A percentile compares a stretch with the other conserved stretches of the same genome.
These are phyloP conservation scores for Ceraclea dissimilis DNA, from an alignment of 2,888 invertebrate species.

Conservation along the genomic window DNA sequence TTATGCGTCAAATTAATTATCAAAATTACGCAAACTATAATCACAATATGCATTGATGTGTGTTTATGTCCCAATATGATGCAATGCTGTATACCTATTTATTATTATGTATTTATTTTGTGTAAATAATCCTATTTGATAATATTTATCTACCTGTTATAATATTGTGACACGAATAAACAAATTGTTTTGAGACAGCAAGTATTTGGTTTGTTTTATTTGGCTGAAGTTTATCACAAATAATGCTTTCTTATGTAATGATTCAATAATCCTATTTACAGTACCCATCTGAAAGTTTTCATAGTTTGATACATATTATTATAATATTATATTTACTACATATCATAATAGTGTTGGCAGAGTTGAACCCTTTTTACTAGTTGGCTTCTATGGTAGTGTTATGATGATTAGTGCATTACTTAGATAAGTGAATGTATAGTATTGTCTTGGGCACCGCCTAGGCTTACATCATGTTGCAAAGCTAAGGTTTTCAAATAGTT, in stretches of 20 bases:
- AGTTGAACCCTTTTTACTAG: too few relatives aligned
- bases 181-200: slow-evolving; percentile 24
- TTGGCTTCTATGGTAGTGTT: too few relatives aligned
- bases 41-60: background rate
- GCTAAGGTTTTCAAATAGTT: too few relatives aligned
- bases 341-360: too few relatives aligned
- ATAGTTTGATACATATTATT: too few relatives aligned
- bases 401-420: too few relatives aligned
- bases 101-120: background rate
- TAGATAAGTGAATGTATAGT: too few relatives aligned
- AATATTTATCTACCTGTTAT: background rate
- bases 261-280: background rate
- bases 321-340: too few relatives aligned
- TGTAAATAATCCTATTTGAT: background rate
- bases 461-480: too few relatives aligned
- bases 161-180: slow-evolving; percentile 7
- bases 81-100: background rate
- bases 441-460: too few relatives aligned
- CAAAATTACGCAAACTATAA: background rate
- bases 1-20: background rate
- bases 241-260: slow-evolving; percentile 11
- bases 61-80: background rate
- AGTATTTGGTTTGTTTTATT: slow-evolving; percentile 22
- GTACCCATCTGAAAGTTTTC: too few relatives aligned
- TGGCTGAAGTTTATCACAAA: slow-evolving; percentile 8